Conservation (phyloP, 92 coral and sea anemone species). For the Zoanthus gigantus region DNA sequence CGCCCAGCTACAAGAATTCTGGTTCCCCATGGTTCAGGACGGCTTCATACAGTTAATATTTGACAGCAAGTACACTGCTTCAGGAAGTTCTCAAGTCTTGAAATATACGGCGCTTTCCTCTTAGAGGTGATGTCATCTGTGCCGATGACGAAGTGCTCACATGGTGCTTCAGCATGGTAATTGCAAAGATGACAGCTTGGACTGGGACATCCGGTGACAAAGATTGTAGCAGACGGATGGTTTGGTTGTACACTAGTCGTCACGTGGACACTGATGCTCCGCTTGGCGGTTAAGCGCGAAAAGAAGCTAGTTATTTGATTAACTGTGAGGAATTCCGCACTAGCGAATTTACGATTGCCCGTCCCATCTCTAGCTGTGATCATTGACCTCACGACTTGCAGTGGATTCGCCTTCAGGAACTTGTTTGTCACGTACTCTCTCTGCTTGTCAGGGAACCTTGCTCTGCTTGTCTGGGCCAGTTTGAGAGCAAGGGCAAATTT, state of each 20-base stretch:
- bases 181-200: constrained; percentile 58
- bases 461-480: constrained; percentile 42
- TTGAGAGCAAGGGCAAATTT: background rate
- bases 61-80: constrained; percentile 53
- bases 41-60: constrained; percentile 44
- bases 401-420: too few species aligned
- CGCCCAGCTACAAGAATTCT: constrained; percentile 35
- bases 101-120: constrained; percentile 59
- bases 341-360: too few species aligned
- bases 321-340: too few species aligned
- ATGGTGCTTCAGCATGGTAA: constrained; percentile 65
- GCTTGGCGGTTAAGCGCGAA: constrained; percentile 55
- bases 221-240: constrained; percentile 64
- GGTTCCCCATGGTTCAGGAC: constrained; percentile 29
- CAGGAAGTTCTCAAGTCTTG: constrained; percentile 51
- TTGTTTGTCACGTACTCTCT: too few species aligned
- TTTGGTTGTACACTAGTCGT: constrained; percentile 51
- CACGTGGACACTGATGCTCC: constrained; percentile 45
- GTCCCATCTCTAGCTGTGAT: too few species aligned
- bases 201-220: constrained; percentile 49
- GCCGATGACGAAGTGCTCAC: constrained; percentile 61
- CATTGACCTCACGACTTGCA: too few species aligned
- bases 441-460: too few species aligned
- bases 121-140: constrained; percentile 45
- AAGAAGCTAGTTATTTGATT: too few species aligned